Conservation (phyloP, 2,113 vertebrate genomes). For the Lonchura striata region DNA sequence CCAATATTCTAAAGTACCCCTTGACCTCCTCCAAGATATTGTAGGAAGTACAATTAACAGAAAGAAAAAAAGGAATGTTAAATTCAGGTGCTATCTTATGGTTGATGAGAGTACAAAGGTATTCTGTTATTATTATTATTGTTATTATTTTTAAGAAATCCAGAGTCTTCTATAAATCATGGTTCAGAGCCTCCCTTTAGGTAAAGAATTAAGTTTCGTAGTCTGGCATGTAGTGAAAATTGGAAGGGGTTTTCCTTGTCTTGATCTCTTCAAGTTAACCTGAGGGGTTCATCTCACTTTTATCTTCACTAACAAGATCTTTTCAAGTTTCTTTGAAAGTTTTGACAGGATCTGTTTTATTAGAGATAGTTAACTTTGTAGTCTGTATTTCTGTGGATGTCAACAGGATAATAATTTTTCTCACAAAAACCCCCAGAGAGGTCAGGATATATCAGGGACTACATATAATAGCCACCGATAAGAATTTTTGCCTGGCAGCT, state of each 20-base stretch:
- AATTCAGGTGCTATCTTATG: background rate
- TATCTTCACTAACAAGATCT: conserved; percentile 36
- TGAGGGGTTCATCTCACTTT: conserved; percentile 47
- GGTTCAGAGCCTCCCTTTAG: conserved; percentile 34
- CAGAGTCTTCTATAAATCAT: conserved; percentile 27
- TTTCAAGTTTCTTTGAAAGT: conserved; percentile 42
- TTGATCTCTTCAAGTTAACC: conserved; percentile 35
- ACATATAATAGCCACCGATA: background rate
- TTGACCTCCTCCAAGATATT: background rate
- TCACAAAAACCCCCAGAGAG: background rate
- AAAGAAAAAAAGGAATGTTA: conserved; percentile 14
- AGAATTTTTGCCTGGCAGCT: conserved; percentile 4
- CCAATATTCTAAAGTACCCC: background rate
- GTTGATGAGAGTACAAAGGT: conserved; percentile 19
- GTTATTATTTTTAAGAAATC: background rate
- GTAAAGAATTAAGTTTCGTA: conserved; percentile 40
- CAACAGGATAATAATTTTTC: background rate
- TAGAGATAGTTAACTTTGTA: background rate
- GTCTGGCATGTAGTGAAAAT: conserved; percentile 30
- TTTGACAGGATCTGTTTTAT: conserved; percentile 31
- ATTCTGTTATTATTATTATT: background rate
- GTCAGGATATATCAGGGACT: background rate
- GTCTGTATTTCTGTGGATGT: background rate
- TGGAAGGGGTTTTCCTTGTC: conserved; percentile 49
- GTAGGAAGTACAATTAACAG: background rate